Evolutionary conservation across 2,797 vertebrate species (phyloP), one percentile per base, ranked within the genome.

Genomic region (Pantherophis alleghaniensis): DNA sequence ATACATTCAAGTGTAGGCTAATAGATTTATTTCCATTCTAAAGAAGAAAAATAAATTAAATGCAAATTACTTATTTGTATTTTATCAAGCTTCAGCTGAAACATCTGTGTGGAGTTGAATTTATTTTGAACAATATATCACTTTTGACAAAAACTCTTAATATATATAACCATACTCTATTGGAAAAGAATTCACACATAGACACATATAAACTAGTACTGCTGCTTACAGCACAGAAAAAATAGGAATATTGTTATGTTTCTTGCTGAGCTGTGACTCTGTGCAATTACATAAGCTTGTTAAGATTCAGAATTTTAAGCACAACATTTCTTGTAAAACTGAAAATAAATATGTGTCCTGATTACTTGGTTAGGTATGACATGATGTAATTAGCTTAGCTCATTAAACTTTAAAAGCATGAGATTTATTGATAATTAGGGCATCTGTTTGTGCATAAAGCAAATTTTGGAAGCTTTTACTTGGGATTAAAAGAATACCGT

Each of bases 331-430:
- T 87, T 55, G 32, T 37, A 96, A 95, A 93, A 93, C 11, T 1
- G 56, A 16, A 91, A 94, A 94, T 91, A 92, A 90, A 92, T 91
- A 86, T 90, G 93, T 96, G 92, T 92, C 89, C 61, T 94, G 95
- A 90, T 95, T 95, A 95, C 93, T 95, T 94, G 90, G 92, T 97
- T 95, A 95, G 90, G 94, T 95, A 95, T 91, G 63, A 93, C 42
- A 94, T 0, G 1, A 92, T 94, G 79, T 96, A 96, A 97, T 97
- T 95, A 97, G 92, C 87, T 37, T 42, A 96, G 92, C 66, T 95
- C 92, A 95, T 96, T 97, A 96, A 96, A 93, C 18, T 63, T 88
- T 90, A 79, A 32, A 55, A 93, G 79, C 90, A 90, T 93, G 96
- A 95, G 95, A 88, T 94, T 95, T 93, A 95, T 59, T 93, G 94